Evolutionary conservation across 2,797 vertebrate species (phyloP).

Genomic region (Margarornis squamiger): DNA sequence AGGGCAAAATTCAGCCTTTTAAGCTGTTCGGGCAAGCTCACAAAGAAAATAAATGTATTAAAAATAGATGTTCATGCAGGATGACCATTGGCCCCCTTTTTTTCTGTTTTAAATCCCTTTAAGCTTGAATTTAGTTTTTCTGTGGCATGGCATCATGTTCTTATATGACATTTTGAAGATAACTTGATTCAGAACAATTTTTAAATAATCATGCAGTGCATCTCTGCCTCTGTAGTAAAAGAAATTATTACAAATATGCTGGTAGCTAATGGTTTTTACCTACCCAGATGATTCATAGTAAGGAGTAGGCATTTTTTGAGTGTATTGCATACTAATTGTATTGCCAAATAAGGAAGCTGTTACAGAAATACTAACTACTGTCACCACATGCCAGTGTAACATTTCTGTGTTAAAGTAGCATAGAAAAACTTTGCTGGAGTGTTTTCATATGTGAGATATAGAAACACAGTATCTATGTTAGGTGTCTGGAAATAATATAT

Average conservation of each 20-base stretch:
- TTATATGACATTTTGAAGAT: not conserved
- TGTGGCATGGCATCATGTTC: not conserved
- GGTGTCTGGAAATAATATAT: not conserved
- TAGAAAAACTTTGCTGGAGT: not conserved
- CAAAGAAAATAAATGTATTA: not conserved
- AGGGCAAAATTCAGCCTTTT: not conserved
- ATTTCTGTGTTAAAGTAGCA: not conserved
- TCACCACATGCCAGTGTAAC: not conserved
- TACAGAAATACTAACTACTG: not conserved
- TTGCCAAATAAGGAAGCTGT: not conserved
- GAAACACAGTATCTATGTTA: not conserved
- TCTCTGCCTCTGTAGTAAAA: not conserved
- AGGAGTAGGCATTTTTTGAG: not conserved
- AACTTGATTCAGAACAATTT: not conserved
- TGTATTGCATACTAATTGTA: not conserved
- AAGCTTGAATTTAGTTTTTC: not conserved
- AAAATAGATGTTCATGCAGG: not conserved
- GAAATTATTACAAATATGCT: not conserved
- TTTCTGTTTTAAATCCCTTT: not conserved
- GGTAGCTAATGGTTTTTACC: not conserved
- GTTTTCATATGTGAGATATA: not conserved
- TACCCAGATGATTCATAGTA: not conserved
- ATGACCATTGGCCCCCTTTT: not conserved
- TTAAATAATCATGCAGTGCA: not conserved
- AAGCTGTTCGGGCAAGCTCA: not conserved